A percentile compares a stretch with the other conserved stretches of the same genome.
Evolutionary conservation across 2,113 vertebrate genomes (phyloP).

Genomic region (Probosciger aterrimus): DNA sequence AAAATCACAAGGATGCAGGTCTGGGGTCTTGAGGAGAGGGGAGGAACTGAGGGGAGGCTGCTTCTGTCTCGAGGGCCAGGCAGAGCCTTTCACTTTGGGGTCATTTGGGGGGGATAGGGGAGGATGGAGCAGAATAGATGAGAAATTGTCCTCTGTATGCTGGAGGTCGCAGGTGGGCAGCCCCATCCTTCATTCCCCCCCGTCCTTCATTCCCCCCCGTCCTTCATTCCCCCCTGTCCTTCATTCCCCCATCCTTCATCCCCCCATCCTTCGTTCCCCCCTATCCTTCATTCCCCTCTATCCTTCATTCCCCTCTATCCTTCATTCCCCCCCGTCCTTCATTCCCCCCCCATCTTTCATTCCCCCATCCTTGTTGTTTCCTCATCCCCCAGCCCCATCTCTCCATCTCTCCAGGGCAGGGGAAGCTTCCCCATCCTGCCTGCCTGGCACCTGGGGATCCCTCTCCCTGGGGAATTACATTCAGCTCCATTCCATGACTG

Average conservation of each 20-base stretch:
- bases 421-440: neutral
- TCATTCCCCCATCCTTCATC: neutral
- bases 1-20: neutral
- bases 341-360: neutral
- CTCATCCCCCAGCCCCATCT: neutral
- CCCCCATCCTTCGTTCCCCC: neutral
- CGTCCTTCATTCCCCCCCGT: neutral
- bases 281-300: neutral
- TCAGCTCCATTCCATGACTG: fast-evolving
- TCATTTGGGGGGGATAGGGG: fast-evolving
- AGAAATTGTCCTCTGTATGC: neutral
- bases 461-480: neutral
- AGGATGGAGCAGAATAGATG: neutral
- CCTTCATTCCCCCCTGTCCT: neutral
- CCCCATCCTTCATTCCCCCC: neutral
- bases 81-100: neutral
- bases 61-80: neutral
- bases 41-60: neutral
- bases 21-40: fast-evolving
- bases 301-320: neutral
- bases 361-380: neutral
- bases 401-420: neutral
- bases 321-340: neutral
- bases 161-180: neutral
- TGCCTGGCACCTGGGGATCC: neutral